Percentiles rank a stretch among this genome's conserved stretches.
These are phyloP conservation scores for Poeciliopsis occidentalis DNA, from an alignment of 2,113 vertebrate species.

Conservation along the genomic window DNA sequence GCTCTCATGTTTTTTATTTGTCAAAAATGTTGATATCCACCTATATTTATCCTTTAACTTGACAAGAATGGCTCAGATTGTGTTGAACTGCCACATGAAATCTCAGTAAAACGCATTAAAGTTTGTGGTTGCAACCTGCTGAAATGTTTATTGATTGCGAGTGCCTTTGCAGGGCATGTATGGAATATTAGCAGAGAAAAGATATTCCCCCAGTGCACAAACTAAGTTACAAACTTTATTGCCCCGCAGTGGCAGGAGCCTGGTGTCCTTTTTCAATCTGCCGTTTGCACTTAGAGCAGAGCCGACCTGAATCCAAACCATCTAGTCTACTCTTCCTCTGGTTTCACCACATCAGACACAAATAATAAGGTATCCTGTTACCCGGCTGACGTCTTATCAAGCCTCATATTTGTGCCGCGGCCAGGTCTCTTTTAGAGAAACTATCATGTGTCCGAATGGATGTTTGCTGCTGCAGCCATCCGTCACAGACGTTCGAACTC, in stretches of 20 bases:
- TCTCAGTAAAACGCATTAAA: not conserved
- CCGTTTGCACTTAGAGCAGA: constrained; percentile 14
- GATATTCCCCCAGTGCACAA: not conserved
- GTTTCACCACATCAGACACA: constrained; percentile 40
- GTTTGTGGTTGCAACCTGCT: not conserved
- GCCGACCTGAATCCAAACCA: constrained; percentile 28
- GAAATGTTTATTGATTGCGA: not conserved
- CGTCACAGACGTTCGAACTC: not conserved
- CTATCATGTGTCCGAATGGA: constrained; percentile 15
- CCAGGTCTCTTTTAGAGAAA: constrained; percentile 43
- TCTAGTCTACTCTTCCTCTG: constrained; percentile 26
- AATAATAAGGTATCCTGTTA: constrained; percentile 33
- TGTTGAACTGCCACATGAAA: not conserved
- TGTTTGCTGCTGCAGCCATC: constrained; percentile 2
- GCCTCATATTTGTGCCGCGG: constrained; percentile 19
- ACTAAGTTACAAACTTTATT: not conserved
- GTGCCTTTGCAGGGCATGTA: not conserved
- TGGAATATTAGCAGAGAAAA: not conserved
- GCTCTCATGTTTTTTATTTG: not conserved
- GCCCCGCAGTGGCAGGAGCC: not conserved
- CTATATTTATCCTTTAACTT: not conserved
- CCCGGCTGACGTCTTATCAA: constrained; percentile 15
- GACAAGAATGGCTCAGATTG: not conserved
- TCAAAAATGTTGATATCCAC: not conserved
- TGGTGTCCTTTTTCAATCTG: not conserved